phyloP scores from a whole-genome alignment of 64 coral and sea anemone genomes.

The Anthopleura sola region DNA sequence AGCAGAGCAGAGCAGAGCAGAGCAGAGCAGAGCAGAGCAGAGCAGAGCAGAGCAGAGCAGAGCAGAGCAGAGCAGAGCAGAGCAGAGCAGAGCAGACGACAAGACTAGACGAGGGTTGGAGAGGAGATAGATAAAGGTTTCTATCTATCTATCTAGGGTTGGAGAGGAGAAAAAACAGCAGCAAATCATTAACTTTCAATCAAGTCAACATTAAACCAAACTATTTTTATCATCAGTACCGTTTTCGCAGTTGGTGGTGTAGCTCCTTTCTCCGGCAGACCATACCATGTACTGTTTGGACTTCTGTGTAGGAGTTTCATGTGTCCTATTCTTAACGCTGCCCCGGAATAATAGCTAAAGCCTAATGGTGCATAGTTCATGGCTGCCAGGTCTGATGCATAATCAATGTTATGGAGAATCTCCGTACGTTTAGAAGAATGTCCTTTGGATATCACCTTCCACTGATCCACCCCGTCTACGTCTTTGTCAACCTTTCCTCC shows the following conservation, averaged over 20 bases:
- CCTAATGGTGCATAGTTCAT: neutral
- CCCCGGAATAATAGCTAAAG: slow-evolving; percentile 19
- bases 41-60: no score
- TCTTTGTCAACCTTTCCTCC: neutral
- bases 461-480: slow-evolving; percentile 27
- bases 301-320: slow-evolving; percentile 17
- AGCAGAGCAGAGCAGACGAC: no score
- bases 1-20: no score
- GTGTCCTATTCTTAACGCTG: neutral
- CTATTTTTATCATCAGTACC: no score
- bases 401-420: slow-evolving; percentile 18
- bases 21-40: no score
- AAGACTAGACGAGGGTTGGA: no score
- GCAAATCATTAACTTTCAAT: no score
- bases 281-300: slow-evolving; percentile 11
- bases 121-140: no score
- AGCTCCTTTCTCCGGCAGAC: neutral
- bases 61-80: no score
- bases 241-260: neutral
- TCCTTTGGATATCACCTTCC: slow-evolving; percentile 4
- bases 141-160: no score
- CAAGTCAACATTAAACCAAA: no score
- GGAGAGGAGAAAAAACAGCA: no score
- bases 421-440: neutral
- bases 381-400: neutral